Evolutionary conservation across 2,113 vertebrate species (phyloP).

Genomic region (Otolemur garnettii): DNA sequence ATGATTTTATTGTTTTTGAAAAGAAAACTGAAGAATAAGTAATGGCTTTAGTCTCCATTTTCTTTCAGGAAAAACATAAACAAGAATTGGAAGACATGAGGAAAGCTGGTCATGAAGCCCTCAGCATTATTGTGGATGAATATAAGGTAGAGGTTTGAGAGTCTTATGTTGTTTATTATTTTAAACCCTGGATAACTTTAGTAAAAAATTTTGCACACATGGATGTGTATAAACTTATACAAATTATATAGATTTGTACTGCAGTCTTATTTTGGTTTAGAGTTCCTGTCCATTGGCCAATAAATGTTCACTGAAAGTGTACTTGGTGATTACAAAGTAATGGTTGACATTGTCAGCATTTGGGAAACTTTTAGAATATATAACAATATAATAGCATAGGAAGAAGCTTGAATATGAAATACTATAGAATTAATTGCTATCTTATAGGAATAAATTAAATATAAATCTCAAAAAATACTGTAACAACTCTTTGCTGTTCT

Average conservation of each 20-base stretch:
- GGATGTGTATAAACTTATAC: neutral
- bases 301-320: neutral
- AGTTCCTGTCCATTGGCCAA: neutral
- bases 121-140: conserved; percentile 91
- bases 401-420: neutral
- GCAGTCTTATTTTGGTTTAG: neutral
- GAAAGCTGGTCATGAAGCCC: conserved; percentile 90
- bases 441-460: neutral
- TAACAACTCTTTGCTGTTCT: neutral
- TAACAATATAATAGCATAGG: neutral
- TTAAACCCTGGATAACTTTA: neutral
- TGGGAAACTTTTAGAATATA: neutral
- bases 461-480: neutral
- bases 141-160: conserved; percentile 88
- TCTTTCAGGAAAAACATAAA: conserved; percentile 89
- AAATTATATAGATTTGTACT: neutral
- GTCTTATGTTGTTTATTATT: neutral
- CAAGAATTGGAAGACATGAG: conserved; percentile 90
- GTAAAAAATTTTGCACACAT: neutral
- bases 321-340: neutral
- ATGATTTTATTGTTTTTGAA: neutral
- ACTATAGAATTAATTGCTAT: neutral
- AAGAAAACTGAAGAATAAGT: neutral
- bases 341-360: neutral
- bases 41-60: conserved; percentile 48